Percentiles rank a stretch among this genome's conserved stretches.
Conservation (phyloP, 2,113 vertebrate genomes). For the Collichthys lucidus region DNA sequence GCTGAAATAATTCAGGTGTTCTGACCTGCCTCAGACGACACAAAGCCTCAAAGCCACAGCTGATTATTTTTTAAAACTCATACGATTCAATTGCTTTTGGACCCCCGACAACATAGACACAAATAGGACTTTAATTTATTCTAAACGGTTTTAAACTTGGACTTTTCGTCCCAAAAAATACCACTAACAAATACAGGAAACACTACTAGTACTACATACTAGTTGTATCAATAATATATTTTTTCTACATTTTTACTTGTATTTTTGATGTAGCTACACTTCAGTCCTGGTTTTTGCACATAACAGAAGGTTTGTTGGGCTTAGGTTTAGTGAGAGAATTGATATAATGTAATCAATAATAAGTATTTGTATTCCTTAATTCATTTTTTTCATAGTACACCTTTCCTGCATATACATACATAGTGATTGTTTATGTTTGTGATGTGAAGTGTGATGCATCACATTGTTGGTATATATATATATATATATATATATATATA, state of each 20-base stretch:
- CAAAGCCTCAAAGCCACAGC: constrained; percentile 14
- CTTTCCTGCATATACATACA: too few relatives aligned
- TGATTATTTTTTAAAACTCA: constrained; percentile 45
- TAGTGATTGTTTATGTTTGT: too few relatives aligned
- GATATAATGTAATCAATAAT: too few relatives aligned
- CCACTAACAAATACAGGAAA: neutral
- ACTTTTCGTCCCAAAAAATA: neutral
- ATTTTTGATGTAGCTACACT: neutral
- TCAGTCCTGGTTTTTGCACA: neutral
- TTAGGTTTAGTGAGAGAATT: too few relatives aligned
- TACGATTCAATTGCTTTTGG: constrained; percentile 5
- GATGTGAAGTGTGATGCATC: too few relatives aligned
- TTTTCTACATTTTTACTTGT: neutral
- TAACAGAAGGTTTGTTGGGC: too few relatives aligned
- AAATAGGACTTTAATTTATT: constrained; percentile 4
- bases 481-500: too few relatives aligned
- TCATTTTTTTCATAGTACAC: too few relatives aligned
- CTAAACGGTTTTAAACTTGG: neutral
- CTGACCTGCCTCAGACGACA: constrained; percentile 7
- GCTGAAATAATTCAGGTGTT: constrained; percentile 33
- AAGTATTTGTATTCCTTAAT: too few relatives aligned
- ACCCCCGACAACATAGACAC: neutral
- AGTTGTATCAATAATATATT: neutral
- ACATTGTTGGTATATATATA: too few relatives aligned
- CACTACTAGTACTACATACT: neutral